Evolutionary conservation across 2,888 invertebrate species (phyloP), one percentile per base, ranked within the genome.

Genomic region (Harpalus rubripes): DNA sequence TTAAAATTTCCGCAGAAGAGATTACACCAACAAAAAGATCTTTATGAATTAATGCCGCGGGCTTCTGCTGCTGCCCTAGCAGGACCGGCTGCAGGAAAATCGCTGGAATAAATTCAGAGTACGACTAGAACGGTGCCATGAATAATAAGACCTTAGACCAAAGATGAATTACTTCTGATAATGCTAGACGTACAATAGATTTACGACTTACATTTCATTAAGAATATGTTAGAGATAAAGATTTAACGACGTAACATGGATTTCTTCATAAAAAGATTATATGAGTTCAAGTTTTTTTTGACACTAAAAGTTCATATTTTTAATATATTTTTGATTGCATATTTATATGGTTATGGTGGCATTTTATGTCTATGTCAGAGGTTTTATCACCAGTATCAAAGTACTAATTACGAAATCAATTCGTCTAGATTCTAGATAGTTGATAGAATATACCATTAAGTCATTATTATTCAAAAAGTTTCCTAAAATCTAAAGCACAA

Each of bases 1-100:
- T 83, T 83, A 83, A 82, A 81, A 83, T 83, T 83, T 83, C 22
- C 74, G 59, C 76, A 74, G 76, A 83, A 82, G 83, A 76, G 74
- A 83, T 83, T 83, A 83, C 63, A 76, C 61, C 74, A 61, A 72
- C 59, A 83, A 72, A 83, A 83, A 83, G 76, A 72, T 83, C 83
- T 83, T 82, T 83, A 83, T 83, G 72, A 83, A 83, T 83, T 83
- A 83, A 83, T 83, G 74, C 74, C 74, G 3, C 7, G 22, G 52
- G 74, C 74, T 74, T 44, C 74, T 74, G 72, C 32, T 72, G n/a
- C 52, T 18, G 52, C 12, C 44, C 52, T 12, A 56, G 74, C 22
- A 56, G 74, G 22, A 18, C 22, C 15, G 74, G 16, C 16, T 44
- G 41, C 7, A 52, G 74, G 41, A 44, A 74, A 74, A 74, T 74